Conservation (phyloP, 2,113 vertebrate genomes). For the Lampris incognitus region DNA sequence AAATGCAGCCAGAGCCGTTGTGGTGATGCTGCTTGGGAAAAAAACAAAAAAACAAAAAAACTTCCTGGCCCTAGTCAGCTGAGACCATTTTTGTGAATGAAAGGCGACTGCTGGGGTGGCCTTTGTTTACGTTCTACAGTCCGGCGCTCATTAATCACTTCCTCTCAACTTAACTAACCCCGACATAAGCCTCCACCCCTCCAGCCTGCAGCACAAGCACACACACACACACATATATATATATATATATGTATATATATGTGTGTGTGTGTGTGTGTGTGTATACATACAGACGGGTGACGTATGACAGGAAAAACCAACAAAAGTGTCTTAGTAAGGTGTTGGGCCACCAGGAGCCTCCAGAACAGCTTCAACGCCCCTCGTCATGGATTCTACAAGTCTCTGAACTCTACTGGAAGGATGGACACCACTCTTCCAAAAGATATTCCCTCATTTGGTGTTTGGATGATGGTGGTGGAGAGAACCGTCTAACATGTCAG, state of each 20-base stretch:
- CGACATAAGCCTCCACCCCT: background rate
- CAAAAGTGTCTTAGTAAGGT: too few species aligned
- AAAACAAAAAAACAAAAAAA: slow-evolving; percentile 4
- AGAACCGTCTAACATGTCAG: too few species aligned
- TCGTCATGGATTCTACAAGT: too few species aligned
- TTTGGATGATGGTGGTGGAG: too few species aligned
- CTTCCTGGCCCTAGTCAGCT: slow-evolving; percentile 41
- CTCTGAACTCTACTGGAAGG: too few species aligned
- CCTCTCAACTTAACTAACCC: slow-evolving; percentile 6
- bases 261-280: slow-evolving; percentile 1
- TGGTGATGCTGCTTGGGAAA: slow-evolving; percentile 20
- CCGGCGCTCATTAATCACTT: slow-evolving; percentile 78
- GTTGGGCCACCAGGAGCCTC: too few species aligned
- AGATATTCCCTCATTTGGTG: too few species aligned
- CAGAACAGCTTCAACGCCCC: too few species aligned
- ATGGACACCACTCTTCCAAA: too few species aligned
- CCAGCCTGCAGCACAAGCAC: slow-evolving; percentile 72
- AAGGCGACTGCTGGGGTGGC: slow-evolving; percentile 76
- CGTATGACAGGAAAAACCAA: background rate
- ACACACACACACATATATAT: slow-evolving; percentile 87
- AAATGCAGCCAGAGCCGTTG: slow-evolving; percentile 68
- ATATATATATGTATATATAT: slow-evolving; percentile 81
- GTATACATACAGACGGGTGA: background rate
- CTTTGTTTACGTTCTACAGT: slow-evolving; percentile 78
- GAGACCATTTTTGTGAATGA: slow-evolving; percentile 76